phyloP scores from a whole-genome alignment of 2,888 invertebrate species.

The Minunthozetes semirufus region DNA sequence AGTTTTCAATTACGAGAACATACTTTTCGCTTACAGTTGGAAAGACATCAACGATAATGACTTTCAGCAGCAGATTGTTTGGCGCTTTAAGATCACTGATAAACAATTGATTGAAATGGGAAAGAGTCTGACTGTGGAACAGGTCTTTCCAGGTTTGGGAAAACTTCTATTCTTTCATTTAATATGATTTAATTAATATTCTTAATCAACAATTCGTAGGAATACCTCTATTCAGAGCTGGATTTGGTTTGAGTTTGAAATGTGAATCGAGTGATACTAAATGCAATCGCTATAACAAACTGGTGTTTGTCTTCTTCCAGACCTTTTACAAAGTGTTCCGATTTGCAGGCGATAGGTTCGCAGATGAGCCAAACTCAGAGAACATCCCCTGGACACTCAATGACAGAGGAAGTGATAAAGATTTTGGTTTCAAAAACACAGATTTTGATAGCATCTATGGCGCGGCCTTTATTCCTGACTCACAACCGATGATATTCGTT shows the following conservation, averaged over 20 bases:
- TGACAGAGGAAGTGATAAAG: too few species aligned
- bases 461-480: too few species aligned
- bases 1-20: constrained; percentile 6
- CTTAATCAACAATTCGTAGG: not conserved
- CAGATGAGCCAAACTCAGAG: too few species aligned
- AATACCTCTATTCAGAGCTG: not conserved
- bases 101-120: not conserved
- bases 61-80: not conserved
- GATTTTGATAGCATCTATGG: too few species aligned
- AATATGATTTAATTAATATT: not conserved
- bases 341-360: too few species aligned
- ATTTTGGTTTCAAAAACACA: too few species aligned
- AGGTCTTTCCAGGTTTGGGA: not conserved
- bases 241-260: not conserved
- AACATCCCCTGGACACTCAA: too few species aligned
- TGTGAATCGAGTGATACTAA: not conserved
- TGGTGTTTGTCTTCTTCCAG: not conserved
- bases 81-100: not conserved
- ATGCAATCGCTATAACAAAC: not conserved
- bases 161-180: too few species aligned
- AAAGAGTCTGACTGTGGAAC: not conserved
- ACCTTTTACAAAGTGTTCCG: too few species aligned
- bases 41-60: not conserved
- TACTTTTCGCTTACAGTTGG: not conserved
- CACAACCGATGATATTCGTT: too few species aligned